These are phyloP conservation scores for Daubentonia madagascariensis DNA, from an alignment of 2,113 vertebrate genomes.

Conservation along the genomic window DNA sequence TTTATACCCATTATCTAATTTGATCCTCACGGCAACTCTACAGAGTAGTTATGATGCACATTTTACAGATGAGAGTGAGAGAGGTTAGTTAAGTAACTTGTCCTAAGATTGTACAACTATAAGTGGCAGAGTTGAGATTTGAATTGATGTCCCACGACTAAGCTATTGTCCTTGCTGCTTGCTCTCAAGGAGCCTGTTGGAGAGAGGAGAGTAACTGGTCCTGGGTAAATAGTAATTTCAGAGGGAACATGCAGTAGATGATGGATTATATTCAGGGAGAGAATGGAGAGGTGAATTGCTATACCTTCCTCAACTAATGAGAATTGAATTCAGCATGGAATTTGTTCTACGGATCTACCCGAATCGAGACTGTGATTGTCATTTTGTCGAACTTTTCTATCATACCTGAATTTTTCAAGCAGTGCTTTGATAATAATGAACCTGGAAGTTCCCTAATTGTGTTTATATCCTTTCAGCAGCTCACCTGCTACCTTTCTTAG, in stretches of 20 bases:
- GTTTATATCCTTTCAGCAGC: not conserved
- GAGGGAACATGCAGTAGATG: not conserved
- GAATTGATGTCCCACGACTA: not conserved
- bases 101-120: not conserved
- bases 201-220: not conserved
- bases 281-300: not conserved
- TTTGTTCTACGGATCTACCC: not conserved
- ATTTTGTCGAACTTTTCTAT: slow-evolving; percentile 35
- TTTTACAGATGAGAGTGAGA: not conserved
- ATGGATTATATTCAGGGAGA: not conserved
- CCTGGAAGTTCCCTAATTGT: not conserved
- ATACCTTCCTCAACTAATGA: not conserved
- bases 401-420: not conserved
- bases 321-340: not conserved
- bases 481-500: not conserved
- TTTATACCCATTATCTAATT: not conserved
- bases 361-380: not conserved
- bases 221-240: not conserved
- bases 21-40: not conserved
- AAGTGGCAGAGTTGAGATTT: not conserved
- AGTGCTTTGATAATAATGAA: not conserved
- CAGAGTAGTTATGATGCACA: not conserved
- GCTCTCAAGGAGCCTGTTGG: not conserved
- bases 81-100: not conserved
- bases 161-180: not conserved